Evolutionary conservation across 2,113 vertebrate species (phyloP), one percentile per base, ranked within the genome.

Genomic region (Hippocampus barbouri): DNA sequence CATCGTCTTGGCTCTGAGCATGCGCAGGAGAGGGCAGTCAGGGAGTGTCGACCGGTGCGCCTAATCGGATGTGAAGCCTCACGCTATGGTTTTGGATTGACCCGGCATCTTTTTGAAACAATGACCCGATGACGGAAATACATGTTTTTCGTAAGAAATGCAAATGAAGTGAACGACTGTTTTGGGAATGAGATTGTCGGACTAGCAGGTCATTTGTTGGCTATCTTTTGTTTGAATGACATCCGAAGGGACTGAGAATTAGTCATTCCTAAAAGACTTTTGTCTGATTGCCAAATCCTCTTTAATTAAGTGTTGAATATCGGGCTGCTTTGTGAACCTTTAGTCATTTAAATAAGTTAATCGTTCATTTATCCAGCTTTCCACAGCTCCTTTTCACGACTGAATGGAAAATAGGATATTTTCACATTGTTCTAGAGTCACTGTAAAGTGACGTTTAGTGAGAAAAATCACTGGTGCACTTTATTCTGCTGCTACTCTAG

Each of bases 21-120:
- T 91, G 92, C 92, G 91, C 89, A 79, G 60, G 76, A 38, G 38
- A 3, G 18, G 12, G 43, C 4, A 38, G 10, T 82, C 85, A 86
- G 90, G 92, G 92, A 88, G 91, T 91, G 92, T 91, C 90, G 80
- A 85, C 90, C 89, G 81, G 85, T 76, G 85, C 78, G 45, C 71
- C 43, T 85, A 15, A 57, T 38, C 30, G 38, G 68, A 57, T 57
- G 53, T 3, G 43, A 41, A 38, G 53, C 30, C 15, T 54, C 68
- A 38, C 30, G 2, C 49, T 68, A 70, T 74, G 77, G 76, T 74
- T 68, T 70, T 77, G 77, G 77, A 78, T 66, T 59, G 68, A 56
- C 76, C 64, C 73, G 71, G 74, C 77, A 74, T 82, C 78, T 85
- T 78, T 79, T 79, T 59, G 75, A 87, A 82, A 89, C 80, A 87